Conservation (phyloP, 2,113 vertebrate genomes). For the Cephalopterus ornatus region DNA sequence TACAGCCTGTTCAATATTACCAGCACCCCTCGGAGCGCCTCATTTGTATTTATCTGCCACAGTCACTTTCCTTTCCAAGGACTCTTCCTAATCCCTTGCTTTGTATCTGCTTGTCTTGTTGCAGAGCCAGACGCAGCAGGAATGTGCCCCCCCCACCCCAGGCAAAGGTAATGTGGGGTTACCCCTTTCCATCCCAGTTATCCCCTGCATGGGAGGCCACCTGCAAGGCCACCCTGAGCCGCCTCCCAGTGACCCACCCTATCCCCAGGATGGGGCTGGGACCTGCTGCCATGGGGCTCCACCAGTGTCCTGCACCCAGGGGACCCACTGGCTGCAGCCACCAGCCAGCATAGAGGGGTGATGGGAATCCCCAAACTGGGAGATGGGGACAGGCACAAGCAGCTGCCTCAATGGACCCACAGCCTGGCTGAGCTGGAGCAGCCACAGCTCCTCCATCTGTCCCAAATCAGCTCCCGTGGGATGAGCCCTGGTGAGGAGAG, state of each 20-base stretch:
- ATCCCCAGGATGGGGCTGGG: neutral
- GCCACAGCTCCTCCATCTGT: slow-evolving; percentile 9
- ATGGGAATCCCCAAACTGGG: neutral
- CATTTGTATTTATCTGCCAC: slow-evolving; percentile 54
- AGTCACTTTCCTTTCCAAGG: neutral
- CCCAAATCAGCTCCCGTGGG: neutral
- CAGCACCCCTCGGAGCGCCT: neutral
- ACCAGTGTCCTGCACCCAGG: neutral
- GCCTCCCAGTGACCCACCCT: neutral
- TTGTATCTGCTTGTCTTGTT: neutral
- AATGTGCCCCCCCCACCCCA: neutral
- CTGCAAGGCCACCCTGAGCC: neutral
- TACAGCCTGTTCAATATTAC: slow-evolving; percentile 58
- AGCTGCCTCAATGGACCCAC: neutral
- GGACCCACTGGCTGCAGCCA: neutral
- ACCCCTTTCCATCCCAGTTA: neutral
- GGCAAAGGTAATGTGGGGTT: neutral
- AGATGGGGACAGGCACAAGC: neutral
- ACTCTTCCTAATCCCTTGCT: neutral
- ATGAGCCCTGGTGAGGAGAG: neutral
- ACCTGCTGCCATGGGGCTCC: neutral
- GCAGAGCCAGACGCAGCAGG: neutral
- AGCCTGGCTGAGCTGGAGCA: neutral
- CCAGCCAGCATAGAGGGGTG: neutral
- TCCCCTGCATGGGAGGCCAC: neutral